Base-by-base conservation (phyloP, 1,140 invertebrate species). In the Papilio xuthus region DNA sequence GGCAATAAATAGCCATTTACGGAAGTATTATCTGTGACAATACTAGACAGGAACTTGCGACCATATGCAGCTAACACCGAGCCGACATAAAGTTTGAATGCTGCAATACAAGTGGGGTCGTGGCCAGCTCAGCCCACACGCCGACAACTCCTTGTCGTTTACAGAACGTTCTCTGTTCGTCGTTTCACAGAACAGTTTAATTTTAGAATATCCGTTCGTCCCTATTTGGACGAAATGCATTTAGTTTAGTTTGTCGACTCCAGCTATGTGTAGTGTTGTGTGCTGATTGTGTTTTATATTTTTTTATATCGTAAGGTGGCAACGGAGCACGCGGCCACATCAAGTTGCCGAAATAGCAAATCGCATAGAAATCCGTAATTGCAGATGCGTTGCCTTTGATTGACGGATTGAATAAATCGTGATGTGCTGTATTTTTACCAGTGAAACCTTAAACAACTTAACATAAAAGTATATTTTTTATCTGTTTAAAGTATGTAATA, bases 141-240 rank as follows among this genome's bases (percentile, higher is more conserved):
- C 81, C 78, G 37, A 79, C 82, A 82, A 84, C 73, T 56, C 77
- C 83, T 83, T 87, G 85, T 85, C 86, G 84, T 82, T 88, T 86
- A 86, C 73, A 84, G 85, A 84, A 81, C 89, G 84, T 85, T 63
- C 60, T 63, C 60, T 63, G 60, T 63, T 23, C 85, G 84, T 84
- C 85, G 86, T 91, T 93, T 93, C 88, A 85, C 83, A 90, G 84
- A 92, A 88, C 86, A 81, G 82, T 88, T 89, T 93, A 93, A 92
- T 90, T 90, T 92, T 93, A 93, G 92, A 93, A 93, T 92, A 87
- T 91, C 90, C 90, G 90, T 92, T 90, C 87, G 87, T 84, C 86
- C 89, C 85, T 92, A 90, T 85, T 89, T 92, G 85, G 89, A 88
- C 72, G 84, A 89, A 92, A 92, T 92, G 88, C 83, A 87, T 86